Conservation (phyloP, 2,797 vertebrate species). For the Picus viridis region DNA sequence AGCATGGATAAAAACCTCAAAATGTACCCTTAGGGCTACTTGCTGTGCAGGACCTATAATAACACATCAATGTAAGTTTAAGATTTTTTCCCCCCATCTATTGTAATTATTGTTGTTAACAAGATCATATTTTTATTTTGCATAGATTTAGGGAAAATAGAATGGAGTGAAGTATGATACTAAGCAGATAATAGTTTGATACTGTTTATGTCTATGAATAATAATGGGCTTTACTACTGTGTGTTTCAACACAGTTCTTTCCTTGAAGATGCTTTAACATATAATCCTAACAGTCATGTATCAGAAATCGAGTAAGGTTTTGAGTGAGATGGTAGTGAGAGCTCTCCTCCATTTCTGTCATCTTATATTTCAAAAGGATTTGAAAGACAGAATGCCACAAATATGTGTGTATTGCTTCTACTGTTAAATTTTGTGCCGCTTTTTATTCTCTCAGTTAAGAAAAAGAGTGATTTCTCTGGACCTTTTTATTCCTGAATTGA, state of each 20-base stretch:
- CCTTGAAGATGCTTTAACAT: conserved; percentile 46
- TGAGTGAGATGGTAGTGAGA: not conserved
- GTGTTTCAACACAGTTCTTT: not conserved
- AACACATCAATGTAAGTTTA: conserved; percentile 81
- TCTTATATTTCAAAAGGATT: conserved; percentile 66
- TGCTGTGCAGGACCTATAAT: conserved; percentile 73
- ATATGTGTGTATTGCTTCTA: conserved; percentile 54
- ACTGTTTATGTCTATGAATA: conserved; percentile 57
- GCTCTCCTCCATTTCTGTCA: conserved; percentile 42
- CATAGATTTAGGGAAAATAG: conserved; percentile 27
- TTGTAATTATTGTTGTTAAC: conserved; percentile 54
- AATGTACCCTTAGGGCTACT: conserved; percentile 73
- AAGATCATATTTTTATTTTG: conserved; percentile 51
- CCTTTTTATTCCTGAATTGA: conserved; percentile 75
- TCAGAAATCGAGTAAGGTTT: conserved; percentile 23
- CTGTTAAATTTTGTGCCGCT: conserved; percentile 56
- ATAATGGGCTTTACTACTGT: conserved; percentile 38
- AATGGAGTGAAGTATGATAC: conserved; percentile 23
- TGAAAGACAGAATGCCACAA: conserved; percentile 55
- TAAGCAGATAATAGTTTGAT: conserved; percentile 53
- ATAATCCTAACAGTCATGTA: conserved; percentile 45
- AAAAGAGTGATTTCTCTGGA: conserved; percentile 71
- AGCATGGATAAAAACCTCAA: conserved; percentile 78
- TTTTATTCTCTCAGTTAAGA: conserved; percentile 68
- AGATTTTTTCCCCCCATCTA: conserved; percentile 55